These are phyloP conservation scores for Copsychus sechellarum DNA, from an alignment of 2,113 vertebrate species.

Conservation along the genomic window DNA sequence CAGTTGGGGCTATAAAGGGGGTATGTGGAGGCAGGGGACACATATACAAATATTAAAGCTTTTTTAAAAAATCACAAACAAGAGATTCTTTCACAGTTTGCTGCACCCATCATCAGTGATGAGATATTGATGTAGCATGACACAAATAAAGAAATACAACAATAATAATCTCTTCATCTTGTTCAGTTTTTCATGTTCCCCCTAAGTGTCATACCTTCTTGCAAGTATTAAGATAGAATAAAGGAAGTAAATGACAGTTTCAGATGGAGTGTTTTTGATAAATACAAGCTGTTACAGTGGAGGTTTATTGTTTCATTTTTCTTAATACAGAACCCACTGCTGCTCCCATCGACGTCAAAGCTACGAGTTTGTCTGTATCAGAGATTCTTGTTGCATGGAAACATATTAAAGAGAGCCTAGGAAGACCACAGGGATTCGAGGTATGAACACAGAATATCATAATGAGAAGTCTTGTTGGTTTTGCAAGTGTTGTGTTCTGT, in stretches of 20 bases:
- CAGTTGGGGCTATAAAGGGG: background rate
- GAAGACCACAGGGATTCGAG: constrained; percentile 93
- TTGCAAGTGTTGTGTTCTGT: background rate
- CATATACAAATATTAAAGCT: background rate
- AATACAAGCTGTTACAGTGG: constrained; percentile 6
- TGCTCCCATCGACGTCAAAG: constrained; percentile 87
- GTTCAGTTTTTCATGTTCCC: constrained; percentile 34
- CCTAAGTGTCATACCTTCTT: constrained; percentile 11
- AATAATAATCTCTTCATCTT: constrained; percentile 36
- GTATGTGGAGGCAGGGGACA: background rate
- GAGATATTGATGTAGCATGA: background rate
- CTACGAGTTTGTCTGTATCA: constrained; percentile 86
- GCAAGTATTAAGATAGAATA: background rate
- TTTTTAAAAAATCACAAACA: background rate
- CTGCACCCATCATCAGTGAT: background rate
- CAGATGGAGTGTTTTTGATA: constrained; percentile 4
- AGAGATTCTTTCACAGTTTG: background rate
- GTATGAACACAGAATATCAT: constrained; percentile 73
- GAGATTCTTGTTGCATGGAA: constrained; percentile 92
- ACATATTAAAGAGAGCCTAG: constrained; percentile 85
- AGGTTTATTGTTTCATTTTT: constrained; percentile 66
- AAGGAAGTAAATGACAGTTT: constrained; percentile 16
- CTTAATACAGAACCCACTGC: constrained; percentile 87
- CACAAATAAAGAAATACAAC: constrained; percentile 8
- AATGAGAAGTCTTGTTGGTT: constrained; percentile 45